phyloP scores from a whole-genome alignment of 1,140 invertebrate genomes.

The Ganaspis sp. region DNA sequence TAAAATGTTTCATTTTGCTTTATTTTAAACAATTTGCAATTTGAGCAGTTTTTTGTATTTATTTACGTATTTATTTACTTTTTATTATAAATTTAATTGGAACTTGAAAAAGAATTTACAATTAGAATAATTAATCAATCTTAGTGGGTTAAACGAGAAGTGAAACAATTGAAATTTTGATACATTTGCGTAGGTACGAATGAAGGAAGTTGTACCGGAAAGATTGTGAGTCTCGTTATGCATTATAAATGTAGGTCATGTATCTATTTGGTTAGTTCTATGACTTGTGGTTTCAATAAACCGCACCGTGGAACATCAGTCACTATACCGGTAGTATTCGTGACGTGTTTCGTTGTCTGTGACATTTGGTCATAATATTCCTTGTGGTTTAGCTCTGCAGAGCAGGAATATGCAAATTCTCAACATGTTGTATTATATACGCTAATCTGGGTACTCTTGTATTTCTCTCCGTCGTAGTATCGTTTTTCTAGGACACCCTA shows the following conservation, averaged over 20 bases:
- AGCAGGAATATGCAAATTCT: constrained; percentile 50
- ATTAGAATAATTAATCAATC: no score
- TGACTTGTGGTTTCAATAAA: constrained; percentile 66
- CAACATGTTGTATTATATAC: constrained; percentile 35
- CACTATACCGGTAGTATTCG: constrained; percentile 59
- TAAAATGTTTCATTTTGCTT: no score
- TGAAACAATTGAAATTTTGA: not conserved
- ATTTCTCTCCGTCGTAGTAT: constrained; percentile 26
- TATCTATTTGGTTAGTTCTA: constrained; percentile 64
- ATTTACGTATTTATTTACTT: no score
- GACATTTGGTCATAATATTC: constrained; percentile 60
- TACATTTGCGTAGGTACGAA: not conserved
- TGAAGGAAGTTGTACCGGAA: not conserved
- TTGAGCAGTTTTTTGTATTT: no score
- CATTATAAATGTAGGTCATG: constrained; percentile 60
- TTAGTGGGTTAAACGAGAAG: not conserved
- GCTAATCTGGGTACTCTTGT: constrained; percentile 35
- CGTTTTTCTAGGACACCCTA: constrained; percentile 45
- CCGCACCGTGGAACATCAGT: constrained; percentile 62
- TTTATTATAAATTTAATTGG: no score
- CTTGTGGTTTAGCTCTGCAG: constrained; percentile 46
- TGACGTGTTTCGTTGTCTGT: constrained; percentile 61
- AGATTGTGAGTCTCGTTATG: constrained; percentile 7
- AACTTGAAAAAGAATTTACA: no score
- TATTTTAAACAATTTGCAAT: no score